phyloP scores from a whole-genome alignment of 1,140 invertebrate species.

The Eubasilissa regina region DNA sequence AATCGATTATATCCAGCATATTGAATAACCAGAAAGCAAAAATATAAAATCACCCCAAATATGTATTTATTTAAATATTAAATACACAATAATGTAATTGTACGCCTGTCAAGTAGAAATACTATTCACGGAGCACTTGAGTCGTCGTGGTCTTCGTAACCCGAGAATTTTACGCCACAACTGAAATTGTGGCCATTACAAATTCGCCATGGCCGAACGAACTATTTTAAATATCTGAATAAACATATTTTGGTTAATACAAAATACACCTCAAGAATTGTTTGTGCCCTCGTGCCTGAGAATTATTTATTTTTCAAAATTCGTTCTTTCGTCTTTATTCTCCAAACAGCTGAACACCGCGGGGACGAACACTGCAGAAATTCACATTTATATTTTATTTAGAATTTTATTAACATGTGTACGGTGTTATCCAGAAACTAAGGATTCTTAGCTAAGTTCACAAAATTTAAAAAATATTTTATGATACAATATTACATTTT shows the following conservation, averaged over 20 bases:
- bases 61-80: no score
- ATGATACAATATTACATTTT: no score
- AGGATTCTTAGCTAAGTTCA: no score
- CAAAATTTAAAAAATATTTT: no score
- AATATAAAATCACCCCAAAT: no score
- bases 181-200: not conserved
- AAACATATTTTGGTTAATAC: conserved; percentile 14
- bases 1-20: no score
- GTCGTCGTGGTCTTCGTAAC: no score
- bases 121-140: no score
- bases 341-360: conserved; percentile 29
- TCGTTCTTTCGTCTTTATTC: conserved; percentile 38
- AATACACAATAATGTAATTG: no score
- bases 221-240: conserved; percentile 32
- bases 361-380: conserved; percentile 19
- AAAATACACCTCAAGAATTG: not conserved
- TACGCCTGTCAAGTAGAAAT: no score
- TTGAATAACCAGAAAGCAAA: no score
- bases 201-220: conserved; percentile 4
- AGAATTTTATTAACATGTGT: not conserved
- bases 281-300: not conserved
- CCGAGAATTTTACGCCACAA: no score
- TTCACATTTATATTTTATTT: not conserved
- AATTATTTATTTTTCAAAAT: conserved; percentile 28
- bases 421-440: not conserved